phyloP scores from a whole-genome alignment of 2,113 vertebrate species.

The Caretta caretta region DNA sequence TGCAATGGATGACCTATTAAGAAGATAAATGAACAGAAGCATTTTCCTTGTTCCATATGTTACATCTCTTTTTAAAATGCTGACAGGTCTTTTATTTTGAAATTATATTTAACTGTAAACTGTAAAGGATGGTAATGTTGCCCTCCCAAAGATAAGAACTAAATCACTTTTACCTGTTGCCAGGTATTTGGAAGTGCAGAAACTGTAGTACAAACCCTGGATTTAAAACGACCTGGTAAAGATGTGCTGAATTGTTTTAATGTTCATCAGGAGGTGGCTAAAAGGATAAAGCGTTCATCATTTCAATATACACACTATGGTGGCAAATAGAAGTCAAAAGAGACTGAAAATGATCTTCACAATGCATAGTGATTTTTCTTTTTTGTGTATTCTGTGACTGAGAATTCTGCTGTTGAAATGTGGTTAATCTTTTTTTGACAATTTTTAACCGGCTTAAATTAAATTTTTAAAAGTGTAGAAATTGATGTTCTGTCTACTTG shows the following conservation, averaged over 20 bases:
- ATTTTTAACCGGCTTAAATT: slow-evolving; percentile 74
- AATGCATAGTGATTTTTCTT: background rate
- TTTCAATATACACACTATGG: slow-evolving; percentile 25
- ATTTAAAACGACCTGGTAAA: slow-evolving; percentile 35
- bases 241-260: slow-evolving; percentile 39
- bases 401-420: slow-evolving; percentile 49
- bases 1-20: background rate
- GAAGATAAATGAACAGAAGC: background rate
- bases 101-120: slow-evolving; percentile 39
- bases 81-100: slow-evolving; percentile 43
- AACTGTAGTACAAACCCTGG: slow-evolving; percentile 30
- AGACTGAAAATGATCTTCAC: slow-evolving; percentile 35
- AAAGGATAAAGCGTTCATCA: slow-evolving; percentile 43
- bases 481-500: slow-evolving; percentile 71
- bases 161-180: slow-evolving; percentile 21
- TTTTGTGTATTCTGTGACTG: slow-evolving; percentile 20
- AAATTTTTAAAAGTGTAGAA: slow-evolving; percentile 69
- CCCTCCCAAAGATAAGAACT: slow-evolving; percentile 27
- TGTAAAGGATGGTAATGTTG: slow-evolving; percentile 35
- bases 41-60: background rate
- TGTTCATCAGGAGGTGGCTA: slow-evolving; percentile 48
- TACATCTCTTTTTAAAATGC: slow-evolving; percentile 23
- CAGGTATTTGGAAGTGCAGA: slow-evolving; percentile 2
- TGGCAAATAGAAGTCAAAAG: slow-evolving; percentile 25
- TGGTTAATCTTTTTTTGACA: slow-evolving; percentile 60